phyloP scores from a whole-genome alignment of 2,113 vertebrate genomes.

The Pleuronectes platessa region DNA sequence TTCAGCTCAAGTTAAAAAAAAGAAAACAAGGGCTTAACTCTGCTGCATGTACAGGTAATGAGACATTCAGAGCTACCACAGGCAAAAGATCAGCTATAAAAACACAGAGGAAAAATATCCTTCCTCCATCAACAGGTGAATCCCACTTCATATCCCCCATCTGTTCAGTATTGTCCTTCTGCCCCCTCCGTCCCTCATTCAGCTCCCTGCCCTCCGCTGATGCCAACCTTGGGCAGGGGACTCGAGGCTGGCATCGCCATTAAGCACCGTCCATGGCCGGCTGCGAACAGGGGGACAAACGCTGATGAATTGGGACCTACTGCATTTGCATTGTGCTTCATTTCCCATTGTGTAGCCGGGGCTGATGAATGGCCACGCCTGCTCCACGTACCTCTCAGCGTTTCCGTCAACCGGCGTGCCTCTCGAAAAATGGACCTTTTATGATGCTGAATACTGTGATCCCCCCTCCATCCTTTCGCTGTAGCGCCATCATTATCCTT shows the following conservation, averaged over 20 bases:
- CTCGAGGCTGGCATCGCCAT: constrained; percentile 38
- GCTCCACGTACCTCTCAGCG: constrained; percentile 32
- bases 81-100: background rate
- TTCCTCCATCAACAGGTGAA: constrained; percentile 25
- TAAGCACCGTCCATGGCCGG: constrained; percentile 36
- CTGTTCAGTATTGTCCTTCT: constrained; percentile 45
- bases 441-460: background rate
- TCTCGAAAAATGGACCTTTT: constrained; percentile 16
- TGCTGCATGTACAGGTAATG: background rate
- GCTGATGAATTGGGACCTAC: constrained; percentile 66
- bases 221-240: constrained; percentile 42
- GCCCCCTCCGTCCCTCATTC: constrained; percentile 23
- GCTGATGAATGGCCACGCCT: constrained; percentile 62
- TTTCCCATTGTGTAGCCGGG: constrained; percentile 60
- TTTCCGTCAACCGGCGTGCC: constrained; percentile 26
- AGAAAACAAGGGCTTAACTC: background rate
- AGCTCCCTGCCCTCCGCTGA: constrained; percentile 26
- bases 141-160: constrained; percentile 32
- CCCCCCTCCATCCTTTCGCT: background rate
- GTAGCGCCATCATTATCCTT: background rate
- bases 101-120: background rate
- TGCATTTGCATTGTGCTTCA: constrained; percentile 68
- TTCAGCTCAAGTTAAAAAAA: background rate
- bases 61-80: constrained; percentile 2
- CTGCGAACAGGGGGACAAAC: constrained; percentile 25